These are phyloP conservation scores for Ctenomys sociabilis DNA, from an alignment of 2,113 vertebrate genomes.

Conservation along the genomic window DNA sequence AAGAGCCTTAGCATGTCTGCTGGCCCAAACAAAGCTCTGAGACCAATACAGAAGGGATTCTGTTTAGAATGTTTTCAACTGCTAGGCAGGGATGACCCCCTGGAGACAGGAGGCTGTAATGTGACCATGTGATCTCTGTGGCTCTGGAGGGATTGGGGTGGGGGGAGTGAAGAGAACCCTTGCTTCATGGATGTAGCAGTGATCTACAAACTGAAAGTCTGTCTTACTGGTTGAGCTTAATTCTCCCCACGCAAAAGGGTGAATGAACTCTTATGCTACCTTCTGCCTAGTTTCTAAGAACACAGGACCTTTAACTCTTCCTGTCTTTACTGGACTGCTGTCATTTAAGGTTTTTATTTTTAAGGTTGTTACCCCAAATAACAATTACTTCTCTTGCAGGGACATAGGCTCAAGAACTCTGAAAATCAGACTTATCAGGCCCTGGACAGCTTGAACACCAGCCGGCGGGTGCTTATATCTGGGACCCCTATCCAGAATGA, in stretches of 20 bases:
- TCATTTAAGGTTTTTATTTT: background rate
- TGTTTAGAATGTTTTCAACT: background rate
- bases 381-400: slow-evolving; percentile 84
- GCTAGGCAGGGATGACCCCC: background rate
- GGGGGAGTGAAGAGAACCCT: background rate
- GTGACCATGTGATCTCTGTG: background rate
- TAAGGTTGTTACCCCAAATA: background rate
- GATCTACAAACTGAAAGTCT: background rate
- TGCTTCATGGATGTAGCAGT: background rate
- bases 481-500: slow-evolving; percentile 99
- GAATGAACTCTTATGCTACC: background rate
- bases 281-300: background rate
- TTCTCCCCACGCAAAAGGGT: background rate
- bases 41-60: background rate
- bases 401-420: slow-evolving; percentile 97
- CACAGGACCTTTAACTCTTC: background rate
- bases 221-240: background rate
- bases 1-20: background rate
- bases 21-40: background rate
- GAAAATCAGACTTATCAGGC: slow-evolving; percentile 99
- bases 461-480: slow-evolving; percentile 95
- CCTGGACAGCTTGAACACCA: slow-evolving; percentile 92
- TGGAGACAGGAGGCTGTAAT: background rate
- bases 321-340: background rate
- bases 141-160: background rate